phyloP scores from a whole-genome alignment of 2,888 invertebrate genomes.

The Clanis bilineata region DNA sequence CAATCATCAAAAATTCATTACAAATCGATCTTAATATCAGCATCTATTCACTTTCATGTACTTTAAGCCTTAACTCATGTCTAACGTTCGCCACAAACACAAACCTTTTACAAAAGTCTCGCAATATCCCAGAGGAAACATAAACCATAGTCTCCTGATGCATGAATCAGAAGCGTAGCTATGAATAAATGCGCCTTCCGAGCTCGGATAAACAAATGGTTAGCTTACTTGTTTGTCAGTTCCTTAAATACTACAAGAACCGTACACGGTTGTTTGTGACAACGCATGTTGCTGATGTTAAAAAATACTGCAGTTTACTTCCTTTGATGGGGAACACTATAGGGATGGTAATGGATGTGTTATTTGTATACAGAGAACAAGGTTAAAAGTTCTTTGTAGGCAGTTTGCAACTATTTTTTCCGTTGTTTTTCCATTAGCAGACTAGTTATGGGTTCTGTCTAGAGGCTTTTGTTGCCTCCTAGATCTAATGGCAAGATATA shows the following conservation, averaged over 20 bases:
- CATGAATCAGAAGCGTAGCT: slow-evolving; percentile 25
- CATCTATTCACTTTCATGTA: too few species aligned
- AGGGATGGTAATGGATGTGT: not conserved
- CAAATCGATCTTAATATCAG: too few species aligned
- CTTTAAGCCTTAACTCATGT: too few species aligned
- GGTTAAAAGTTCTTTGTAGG: not conserved
- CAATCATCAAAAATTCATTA: too few species aligned
- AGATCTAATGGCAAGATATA: too few species aligned
- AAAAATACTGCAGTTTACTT: not conserved
- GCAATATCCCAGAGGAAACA: not conserved
- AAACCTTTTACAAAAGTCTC: not conserved
- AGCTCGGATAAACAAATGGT: slow-evolving; percentile 15
- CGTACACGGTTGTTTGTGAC: not conserved
- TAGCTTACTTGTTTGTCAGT: slow-evolving; percentile 16
- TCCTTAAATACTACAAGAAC: slow-evolving; percentile 10
- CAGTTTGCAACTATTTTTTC: not conserved
- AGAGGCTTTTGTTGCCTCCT: too few species aligned
- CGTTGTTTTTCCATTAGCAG: not conserved
- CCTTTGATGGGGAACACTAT: not conserved
- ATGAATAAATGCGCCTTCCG: slow-evolving; percentile 29
- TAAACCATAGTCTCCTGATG: not conserved
- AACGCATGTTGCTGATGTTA: not conserved
- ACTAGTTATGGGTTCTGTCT: not conserved
- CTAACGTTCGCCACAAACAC: not conserved
- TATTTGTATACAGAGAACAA: not conserved